Evolutionary conservation across 2,113 vertebrate genomes (phyloP).

Genomic region (Silurus glanis): DNA sequence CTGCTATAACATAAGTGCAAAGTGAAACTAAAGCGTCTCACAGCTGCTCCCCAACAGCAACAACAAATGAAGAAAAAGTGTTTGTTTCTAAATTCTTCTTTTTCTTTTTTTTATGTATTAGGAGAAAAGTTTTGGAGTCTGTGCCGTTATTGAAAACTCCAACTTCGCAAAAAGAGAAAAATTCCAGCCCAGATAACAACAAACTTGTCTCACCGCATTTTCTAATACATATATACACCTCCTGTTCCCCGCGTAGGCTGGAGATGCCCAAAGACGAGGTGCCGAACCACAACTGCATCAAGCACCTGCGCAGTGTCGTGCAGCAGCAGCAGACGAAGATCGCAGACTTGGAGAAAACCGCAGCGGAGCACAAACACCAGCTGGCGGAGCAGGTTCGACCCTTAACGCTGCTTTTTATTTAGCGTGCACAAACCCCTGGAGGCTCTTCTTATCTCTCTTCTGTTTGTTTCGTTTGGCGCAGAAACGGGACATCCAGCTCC

Average conservation of each 20-base stretch:
- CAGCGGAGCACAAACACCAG: conserved; percentile 92
- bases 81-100: too few species aligned
- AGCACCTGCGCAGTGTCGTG: conserved; percentile 88
- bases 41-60: neutral
- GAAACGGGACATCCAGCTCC: conserved; percentile 96
- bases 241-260: conserved; percentile 69
- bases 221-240: too few species aligned
- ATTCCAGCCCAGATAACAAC: neutral
- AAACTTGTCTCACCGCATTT: too few species aligned
- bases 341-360: conserved; percentile 90
- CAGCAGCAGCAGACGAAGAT: conserved; percentile 92
- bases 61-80: neutral
- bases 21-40: neutral
- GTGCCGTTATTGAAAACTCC: neutral
- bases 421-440: neutral
- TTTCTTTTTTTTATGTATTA: too few species aligned
- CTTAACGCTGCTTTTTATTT: neutral
- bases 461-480: conserved; percentile 54
- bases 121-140: neutral
- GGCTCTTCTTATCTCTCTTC: neutral
- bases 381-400: conserved; percentile 86
- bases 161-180: neutral
- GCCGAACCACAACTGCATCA: conserved; percentile 94
- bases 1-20: neutral
- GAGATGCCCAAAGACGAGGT: conserved; percentile 98